Conservation (phyloP, 2,888 invertebrate genomes). For the Caenorhabditis auriculariae region DNA sequence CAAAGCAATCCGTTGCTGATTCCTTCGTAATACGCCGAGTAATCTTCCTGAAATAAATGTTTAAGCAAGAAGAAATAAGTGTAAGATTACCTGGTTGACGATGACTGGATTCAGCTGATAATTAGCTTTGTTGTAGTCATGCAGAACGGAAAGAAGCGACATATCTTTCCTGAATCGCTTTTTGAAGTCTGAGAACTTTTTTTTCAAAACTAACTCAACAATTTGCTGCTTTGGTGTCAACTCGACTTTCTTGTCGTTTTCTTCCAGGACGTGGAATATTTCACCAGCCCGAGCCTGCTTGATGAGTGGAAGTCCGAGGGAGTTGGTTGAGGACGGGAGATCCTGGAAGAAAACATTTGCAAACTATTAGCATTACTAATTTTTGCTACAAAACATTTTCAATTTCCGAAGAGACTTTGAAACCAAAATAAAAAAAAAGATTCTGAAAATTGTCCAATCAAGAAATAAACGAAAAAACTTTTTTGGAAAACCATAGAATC, state of each 20-base stretch:
- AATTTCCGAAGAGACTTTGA: not conserved
- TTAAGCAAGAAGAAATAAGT: not conserved
- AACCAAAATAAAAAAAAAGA: not conserved
- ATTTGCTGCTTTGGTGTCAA: conserved; percentile 36
- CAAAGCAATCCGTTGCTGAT: conserved; percentile 57
- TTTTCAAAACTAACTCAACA: conserved; percentile 35
- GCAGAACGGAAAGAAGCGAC: conserved; percentile 51
- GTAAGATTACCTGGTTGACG: conserved; percentile 28
- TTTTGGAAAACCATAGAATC: no score
- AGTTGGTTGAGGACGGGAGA: conserved; percentile 44
- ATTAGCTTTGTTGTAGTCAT: conserved; percentile 53
- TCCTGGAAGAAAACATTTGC: conserved; percentile 16
- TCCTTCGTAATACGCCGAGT: conserved; percentile 55
- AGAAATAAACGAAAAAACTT: no score
- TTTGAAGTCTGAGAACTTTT: not conserved
- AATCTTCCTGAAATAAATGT: conserved; percentile 42
- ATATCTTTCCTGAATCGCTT: conserved; percentile 41
- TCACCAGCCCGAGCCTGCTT: conserved; percentile 52
- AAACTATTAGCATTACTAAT: not conserved
- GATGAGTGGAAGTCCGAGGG: conserved; percentile 52
- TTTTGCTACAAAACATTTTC: not conserved
- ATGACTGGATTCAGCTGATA: conserved; percentile 58
- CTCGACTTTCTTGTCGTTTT: conserved; percentile 41
- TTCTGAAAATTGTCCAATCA: no score
- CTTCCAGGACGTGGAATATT: conserved; percentile 51